Evolutionary conservation across 2,113 vertebrate genomes (phyloP), one percentile per base, ranked within the genome.

Genomic region (Gymnogyps californianus): DNA sequence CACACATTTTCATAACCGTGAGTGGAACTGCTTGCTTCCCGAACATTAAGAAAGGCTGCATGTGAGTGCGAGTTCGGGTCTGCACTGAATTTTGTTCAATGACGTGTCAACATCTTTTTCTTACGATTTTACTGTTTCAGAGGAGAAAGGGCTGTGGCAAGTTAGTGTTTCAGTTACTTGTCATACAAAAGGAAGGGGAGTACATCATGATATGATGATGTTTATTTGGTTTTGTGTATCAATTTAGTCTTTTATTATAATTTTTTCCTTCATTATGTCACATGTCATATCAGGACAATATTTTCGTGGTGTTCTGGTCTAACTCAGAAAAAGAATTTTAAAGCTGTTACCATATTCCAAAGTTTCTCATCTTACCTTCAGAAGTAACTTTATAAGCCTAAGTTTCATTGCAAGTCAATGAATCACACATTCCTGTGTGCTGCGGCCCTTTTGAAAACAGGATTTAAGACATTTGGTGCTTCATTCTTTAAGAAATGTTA

Each of bases 351-450:
- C 22, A 1, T 51, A 29, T 58, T 81, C 47, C 3, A 2, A n/a
- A 40, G n/a, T 38, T 84, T 71, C 51, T 95, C 51, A 31, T 92
- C 42, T 90, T 86, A 69, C 44, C 28, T 87, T 90, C 64, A 75
- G 59, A 83, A 86, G 69, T 62, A 87, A 67, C 42, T 83, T 91
- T 70, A n/a, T 22, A 78, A 87, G 46, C 22, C 6, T 12, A 20
- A 42, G 42, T 83, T 86, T 84, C 87, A 75, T 93, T 92, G 46
- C 80, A 87, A 51, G 55, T 25, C 59, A 51, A 24, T 95, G 94
- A 96, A 87, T 96, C 80, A 84, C 54, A 90, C 80, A 89, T 96
- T 96, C 80, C 59, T 93, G 69, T 84, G 72, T 75, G 72, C 47
- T 95, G 64, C 1, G 0, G 83, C 46, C 10, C 42, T 78, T 92